Evolutionary conservation across 2,113 vertebrate genomes (phyloP).

Genomic region (Paratilapia polleni): DNA sequence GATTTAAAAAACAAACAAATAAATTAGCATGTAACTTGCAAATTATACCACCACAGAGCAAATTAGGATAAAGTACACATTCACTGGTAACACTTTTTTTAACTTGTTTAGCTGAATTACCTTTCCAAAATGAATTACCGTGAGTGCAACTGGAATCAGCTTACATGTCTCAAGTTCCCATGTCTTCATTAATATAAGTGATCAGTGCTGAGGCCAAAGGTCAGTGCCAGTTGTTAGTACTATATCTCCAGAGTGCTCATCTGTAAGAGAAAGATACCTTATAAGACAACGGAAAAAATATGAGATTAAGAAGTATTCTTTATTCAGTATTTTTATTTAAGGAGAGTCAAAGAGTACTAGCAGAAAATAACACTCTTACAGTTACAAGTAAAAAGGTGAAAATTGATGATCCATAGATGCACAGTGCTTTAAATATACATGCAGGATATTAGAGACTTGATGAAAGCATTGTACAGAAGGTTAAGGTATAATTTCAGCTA

Average conservation of each 20-base stretch:
- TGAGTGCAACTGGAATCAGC: constrained; percentile 34
- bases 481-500: constrained; percentile 53
- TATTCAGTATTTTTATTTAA: background rate
- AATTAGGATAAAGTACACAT: background rate
- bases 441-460: constrained; percentile 8
- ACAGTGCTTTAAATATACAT: background rate
- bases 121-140: constrained; percentile 7
- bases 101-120: constrained; percentile 8
- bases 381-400: background rate
- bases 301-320: background rate
- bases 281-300: constrained; percentile 1
- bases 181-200: constrained; percentile 33
- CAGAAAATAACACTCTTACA: background rate
- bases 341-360: too few species aligned
- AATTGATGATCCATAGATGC: background rate
- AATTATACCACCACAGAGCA: background rate
- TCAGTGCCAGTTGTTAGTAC: constrained; percentile 14
- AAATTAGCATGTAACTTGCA: background rate
- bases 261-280: constrained; percentile 26
- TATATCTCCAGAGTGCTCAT: constrained; percentile 12
- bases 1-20: background rate
- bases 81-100: background rate
- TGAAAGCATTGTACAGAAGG: background rate
- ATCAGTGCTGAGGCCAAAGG: constrained; percentile 29
- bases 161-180: constrained; percentile 42